phyloP scores from a whole-genome alignment of 2,113 vertebrate species.

The Rhynchomys soricoides region DNA sequence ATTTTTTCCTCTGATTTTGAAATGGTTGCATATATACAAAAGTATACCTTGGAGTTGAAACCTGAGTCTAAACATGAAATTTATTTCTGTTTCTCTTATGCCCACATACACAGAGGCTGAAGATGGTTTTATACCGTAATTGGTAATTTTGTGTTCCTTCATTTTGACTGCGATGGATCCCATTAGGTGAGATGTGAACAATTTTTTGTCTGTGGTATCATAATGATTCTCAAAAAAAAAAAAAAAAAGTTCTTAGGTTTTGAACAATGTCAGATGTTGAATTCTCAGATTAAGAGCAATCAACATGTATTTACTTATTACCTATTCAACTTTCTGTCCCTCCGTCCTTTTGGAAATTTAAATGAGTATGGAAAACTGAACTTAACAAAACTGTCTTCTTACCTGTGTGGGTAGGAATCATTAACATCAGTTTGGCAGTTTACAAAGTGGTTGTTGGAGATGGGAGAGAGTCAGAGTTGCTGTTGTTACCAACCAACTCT shows the following conservation, averaged over 20 bases:
- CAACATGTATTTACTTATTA: background rate
- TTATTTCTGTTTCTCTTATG: background rate
- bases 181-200: background rate
- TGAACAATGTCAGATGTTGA: background rate
- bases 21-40: background rate
- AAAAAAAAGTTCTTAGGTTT: background rate
- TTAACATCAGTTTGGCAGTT: background rate
- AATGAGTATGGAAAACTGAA: background rate
- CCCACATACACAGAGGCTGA: background rate
- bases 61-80: background rate
- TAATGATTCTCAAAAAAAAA: background rate
- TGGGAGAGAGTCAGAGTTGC: background rate
- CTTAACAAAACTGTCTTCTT: background rate
- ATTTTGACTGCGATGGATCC: background rate
- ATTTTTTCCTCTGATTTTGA: background rate
- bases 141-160: background rate
- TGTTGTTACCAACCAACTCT: constrained; percentile 45
- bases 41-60: background rate
- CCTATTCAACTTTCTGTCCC: background rate
- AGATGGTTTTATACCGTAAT: background rate
- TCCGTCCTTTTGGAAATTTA: background rate
- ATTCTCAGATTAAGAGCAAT: background rate
- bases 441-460: background rate
- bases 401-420: background rate
- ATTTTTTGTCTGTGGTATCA: background rate